Evolutionary conservation across 2,888 invertebrate genomes (phyloP).

Genomic region (Erebia ligea): DNA sequence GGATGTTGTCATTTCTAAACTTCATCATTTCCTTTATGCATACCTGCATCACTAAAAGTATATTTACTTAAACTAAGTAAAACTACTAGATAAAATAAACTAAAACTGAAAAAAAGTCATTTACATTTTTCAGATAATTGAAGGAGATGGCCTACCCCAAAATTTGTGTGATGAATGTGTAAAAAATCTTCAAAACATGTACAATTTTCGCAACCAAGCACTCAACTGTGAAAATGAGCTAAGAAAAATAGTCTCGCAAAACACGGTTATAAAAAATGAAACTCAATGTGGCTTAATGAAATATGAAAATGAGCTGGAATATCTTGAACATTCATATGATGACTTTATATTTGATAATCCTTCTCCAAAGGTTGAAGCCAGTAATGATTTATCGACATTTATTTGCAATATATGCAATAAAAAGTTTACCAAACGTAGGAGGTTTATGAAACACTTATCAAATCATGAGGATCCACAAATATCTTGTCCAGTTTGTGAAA

Average conservation of each 20-base stretch:
- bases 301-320: conserved; percentile 51
- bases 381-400: conserved; percentile 43
- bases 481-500: conserved; percentile 59
- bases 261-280: conserved; percentile 49
- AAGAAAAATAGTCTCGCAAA: conserved; percentile 51
- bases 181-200: conserved; percentile 72
- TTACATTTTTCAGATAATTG: conserved; percentile 55
- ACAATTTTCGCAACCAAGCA: conserved; percentile 66
- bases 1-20: too few relatives aligned
- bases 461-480: conserved; percentile 56
- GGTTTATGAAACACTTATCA: conserved; percentile 72
- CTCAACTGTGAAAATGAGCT: conserved; percentile 59
- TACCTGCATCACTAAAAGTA: too few relatives aligned
- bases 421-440: conserved; percentile 69
- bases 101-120: neutral
- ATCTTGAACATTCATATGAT: conserved; percentile 46
- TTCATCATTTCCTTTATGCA: too few relatives aligned
- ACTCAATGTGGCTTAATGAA: conserved; percentile 50
- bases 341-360: conserved; percentile 41
- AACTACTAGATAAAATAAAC: too few relatives aligned
- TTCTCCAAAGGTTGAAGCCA: conserved; percentile 45
- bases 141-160: conserved; percentile 84
- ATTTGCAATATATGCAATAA: conserved; percentile 75
- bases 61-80: too few relatives aligned
- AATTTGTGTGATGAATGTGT: conserved; percentile 83